A percentile compares a stretch with the other conserved stretches of the same genome.
Evolutionary conservation across 2,797 vertebrate genomes (phyloP).

Genomic region (Poeciliopsis paucimaculata): DNA sequence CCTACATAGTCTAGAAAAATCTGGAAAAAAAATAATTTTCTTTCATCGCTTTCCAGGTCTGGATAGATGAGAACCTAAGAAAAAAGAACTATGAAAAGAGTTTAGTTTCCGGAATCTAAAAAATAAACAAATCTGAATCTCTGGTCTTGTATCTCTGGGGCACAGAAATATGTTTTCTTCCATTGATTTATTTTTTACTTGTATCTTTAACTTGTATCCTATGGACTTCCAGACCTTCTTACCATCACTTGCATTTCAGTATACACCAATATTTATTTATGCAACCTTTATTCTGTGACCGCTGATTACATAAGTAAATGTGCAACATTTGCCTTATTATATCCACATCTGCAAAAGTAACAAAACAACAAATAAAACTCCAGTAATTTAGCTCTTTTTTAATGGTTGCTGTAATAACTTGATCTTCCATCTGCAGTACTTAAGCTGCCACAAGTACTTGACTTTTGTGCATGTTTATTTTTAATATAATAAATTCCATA

Average conservation of each 20-base stretch:
- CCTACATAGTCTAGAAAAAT: not conserved
- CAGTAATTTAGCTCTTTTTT: not conserved
- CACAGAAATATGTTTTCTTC: not conserved
- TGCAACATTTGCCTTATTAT: not conserved
- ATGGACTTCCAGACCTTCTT: conserved; percentile 33
- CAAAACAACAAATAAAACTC: not conserved
- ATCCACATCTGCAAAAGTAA: not conserved
- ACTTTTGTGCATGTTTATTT: not conserved
- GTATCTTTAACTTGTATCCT: not conserved
- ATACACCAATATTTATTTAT: not conserved
- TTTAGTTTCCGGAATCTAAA: not conserved
- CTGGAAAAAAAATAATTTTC: not conserved
- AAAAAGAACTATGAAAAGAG: not conserved
- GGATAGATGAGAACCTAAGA: not conserved
- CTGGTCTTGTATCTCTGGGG: not conserved
- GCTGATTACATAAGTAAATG: not conserved
- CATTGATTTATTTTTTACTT: not conserved
- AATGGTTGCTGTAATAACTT: not conserved
- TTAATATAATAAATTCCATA: not conserved
- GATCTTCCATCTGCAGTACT: not conserved
- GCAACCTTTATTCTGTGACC: not conserved
- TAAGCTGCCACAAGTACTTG: not conserved
- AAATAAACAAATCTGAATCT: not conserved
- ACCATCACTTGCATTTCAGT: not conserved
- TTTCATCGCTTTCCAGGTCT: not conserved